Evolutionary conservation across 2,888 invertebrate genomes (phyloP), one percentile per base, ranked within the genome.

Genomic region (Thumatha senex): DNA sequence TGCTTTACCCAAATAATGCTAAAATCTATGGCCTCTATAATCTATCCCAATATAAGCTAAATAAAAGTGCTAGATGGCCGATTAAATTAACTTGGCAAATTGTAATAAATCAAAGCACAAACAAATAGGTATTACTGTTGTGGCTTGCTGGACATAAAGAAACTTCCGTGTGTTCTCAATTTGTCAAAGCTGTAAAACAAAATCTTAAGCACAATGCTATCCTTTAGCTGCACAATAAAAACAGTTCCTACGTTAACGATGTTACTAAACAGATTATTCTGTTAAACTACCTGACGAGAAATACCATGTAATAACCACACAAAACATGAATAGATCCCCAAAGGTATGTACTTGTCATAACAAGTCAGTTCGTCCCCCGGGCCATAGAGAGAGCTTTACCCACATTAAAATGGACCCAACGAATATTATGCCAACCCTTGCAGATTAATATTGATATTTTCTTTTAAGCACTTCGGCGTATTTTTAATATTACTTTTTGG

Each of bases 361-460:
- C 65, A 54, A n/a, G 50, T 36, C 55, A 42, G 38, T 29, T n/a
- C 24, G 48, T 48, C 56, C 56, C 43, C 38, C 54, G 34, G 54
- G 65, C 58, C 56, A 68, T 58, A 68, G 61, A 63, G 2, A 55
- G 61, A 58, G 54, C 52, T 54, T 38, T 51, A 58, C 40, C 57
- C 61, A 65, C 67, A 70, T 73, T 70, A 63, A 72, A 69, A 72
- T 66, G 67, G 64, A 43, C 69, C 52, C 56, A 40, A 43, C 71
- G 68, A 81, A 82, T 81, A 79, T 76, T 80, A 80, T 76, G 71
- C 71, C 74, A 75, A 79, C 80, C 80, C 80, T 74, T 78, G 66
- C 67, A 74, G 74, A 75, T 80, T 80, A 81, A 81, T 79, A 31
- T 31, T 77, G 78, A 81, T 82, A 78, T 77, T 71, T 66, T 63